A percentile compares a stretch with the other conserved stretches of the same genome.
These are phyloP conservation scores for Alitta virens DNA, from an alignment of 2,888 invertebrate genomes.

Conservation along the genomic window DNA sequence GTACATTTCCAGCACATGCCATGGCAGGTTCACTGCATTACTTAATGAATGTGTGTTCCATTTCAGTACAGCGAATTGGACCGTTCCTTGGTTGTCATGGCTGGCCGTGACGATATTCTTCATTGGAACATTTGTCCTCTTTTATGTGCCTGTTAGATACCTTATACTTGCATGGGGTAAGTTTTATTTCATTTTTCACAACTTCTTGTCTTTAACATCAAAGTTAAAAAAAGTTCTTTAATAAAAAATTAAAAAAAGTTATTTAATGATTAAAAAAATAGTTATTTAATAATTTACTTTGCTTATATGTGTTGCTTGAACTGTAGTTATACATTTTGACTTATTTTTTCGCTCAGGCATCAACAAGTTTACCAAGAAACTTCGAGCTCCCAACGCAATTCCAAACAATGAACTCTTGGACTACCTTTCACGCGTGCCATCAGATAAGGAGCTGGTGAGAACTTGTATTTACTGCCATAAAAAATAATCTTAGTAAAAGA, in stretches of 20 bases:
- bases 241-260: not conserved
- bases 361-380: slow-evolving; percentile 92
- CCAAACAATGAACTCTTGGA: slow-evolving; percentile 97
- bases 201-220: too few relatives aligned
- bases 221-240: not conserved
- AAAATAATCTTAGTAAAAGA: not conserved
- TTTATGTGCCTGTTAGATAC: slow-evolving; percentile 83
- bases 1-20: too few relatives aligned
- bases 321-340: not conserved
- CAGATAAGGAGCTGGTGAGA: slow-evolving; percentile 84
- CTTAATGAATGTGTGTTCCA: too few relatives aligned
- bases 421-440: slow-evolving; percentile 89
- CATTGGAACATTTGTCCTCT: slow-evolving; percentile 75
- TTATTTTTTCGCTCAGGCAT: slow-evolving; percentile 58
- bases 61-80: slow-evolving; percentile 91
- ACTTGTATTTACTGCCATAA: too few relatives aligned
- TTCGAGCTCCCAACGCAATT: slow-evolving; percentile 88
- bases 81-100: slow-evolving; percentile 92
- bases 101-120: slow-evolving; percentile 79
- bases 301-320: not conserved
- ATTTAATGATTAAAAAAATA: not conserved
- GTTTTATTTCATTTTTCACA: too few relatives aligned
- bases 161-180: slow-evolving; percentile 88
- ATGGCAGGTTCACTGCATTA: too few relatives aligned
- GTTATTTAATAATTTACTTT: not conserved